These are phyloP conservation scores for Schizothorax lantsangensis DNA, from an alignment of 2,797 vertebrate species.

Conservation along the genomic window DNA sequence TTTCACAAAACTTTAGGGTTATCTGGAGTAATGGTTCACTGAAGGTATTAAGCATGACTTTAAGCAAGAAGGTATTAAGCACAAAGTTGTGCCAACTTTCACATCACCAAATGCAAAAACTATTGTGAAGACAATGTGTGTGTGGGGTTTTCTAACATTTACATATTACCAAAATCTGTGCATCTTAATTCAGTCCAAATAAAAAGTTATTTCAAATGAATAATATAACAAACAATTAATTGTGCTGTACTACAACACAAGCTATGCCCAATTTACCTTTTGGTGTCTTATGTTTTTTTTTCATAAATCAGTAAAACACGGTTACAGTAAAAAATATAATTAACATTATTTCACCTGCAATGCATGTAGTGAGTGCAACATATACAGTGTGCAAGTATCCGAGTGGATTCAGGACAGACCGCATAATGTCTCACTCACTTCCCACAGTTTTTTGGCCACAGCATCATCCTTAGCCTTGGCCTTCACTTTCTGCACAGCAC, in stretches of 20 bases:
- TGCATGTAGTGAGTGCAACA: too few relatives aligned
- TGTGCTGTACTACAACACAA: neutral
- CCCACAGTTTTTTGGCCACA: conserved; percentile 77
- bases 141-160: too few relatives aligned
- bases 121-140: too few relatives aligned
- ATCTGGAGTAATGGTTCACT: neutral
- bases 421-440: conserved; percentile 74
- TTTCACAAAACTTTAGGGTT: neutral
- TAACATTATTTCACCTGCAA: neutral
- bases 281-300: neutral
- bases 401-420: conserved; percentile 60
- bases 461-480: conserved; percentile 71
- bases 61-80: too few relatives aligned
- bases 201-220: neutral
- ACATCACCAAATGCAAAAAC: neutral
- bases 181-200: neutral
- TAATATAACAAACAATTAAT: neutral
- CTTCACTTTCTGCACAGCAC: conserved; percentile 62
- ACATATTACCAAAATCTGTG: neutral
- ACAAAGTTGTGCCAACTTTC: neutral
- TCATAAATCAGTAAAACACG: neutral
- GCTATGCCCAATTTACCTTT: neutral
- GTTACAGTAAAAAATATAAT: neutral
- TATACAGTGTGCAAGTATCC: neutral
- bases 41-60: neutral